Evolutionary conservation across 2,113 vertebrate species (phyloP).

Genomic region (Peromyscus leucopus): DNA sequence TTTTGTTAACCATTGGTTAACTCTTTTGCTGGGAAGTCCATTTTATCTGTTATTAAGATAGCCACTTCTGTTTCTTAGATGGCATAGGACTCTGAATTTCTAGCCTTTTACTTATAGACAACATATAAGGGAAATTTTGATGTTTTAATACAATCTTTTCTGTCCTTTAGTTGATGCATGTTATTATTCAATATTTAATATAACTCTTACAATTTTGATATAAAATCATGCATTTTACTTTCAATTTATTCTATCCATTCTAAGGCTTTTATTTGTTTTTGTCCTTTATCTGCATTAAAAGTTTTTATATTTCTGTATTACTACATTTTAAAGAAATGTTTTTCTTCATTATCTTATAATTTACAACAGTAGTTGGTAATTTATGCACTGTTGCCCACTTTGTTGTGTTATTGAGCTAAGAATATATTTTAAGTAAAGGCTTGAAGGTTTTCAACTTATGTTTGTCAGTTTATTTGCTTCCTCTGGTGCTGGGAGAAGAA

Average conservation of each 20-base stretch:
- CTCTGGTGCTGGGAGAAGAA: neutral
- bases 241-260: neutral
- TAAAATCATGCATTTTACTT: neutral
- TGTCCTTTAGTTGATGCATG: neutral
- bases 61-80: neutral
- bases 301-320: neutral
- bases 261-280: neutral
- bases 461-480: neutral
- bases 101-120: neutral
- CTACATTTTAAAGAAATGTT: neutral
- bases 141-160: neutral
- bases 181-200: conserved; percentile 5
- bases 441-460: neutral
- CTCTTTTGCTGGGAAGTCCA: neutral
- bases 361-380: neutral
- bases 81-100: neutral
- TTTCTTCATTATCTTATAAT: neutral
- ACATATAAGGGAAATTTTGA: neutral
- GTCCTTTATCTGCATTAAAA: neutral
- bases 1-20: neutral
- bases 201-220: neutral
- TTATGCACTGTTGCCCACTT: neutral
- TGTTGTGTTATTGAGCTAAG: neutral
- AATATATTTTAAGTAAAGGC: neutral
- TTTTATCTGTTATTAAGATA: neutral